These are phyloP conservation scores for Microtus pennsylvanicus DNA, from an alignment of 2,113 vertebrate species.

Conservation along the genomic window DNA sequence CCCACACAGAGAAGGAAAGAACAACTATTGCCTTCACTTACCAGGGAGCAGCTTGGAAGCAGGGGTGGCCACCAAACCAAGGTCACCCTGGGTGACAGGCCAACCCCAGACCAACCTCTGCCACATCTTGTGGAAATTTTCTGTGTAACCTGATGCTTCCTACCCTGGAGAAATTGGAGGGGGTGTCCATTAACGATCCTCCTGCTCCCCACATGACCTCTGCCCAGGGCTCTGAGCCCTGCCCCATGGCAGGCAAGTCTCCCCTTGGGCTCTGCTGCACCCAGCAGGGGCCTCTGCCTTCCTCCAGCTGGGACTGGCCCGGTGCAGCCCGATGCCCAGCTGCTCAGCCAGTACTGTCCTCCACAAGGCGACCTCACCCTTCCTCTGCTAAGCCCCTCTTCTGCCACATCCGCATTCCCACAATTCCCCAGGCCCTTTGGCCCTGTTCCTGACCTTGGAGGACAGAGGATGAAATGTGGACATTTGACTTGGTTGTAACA, in stretches of 20 bases:
- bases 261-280: slow-evolving; percentile 25
- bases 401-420: slow-evolving; percentile 53
- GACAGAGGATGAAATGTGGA: neutral
- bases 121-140: neutral
- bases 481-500: neutral
- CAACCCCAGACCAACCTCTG: neutral
- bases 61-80: neutral
- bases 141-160: slow-evolving; percentile 43
- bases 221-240: neutral
- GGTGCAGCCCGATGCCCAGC: slow-evolving; percentile 4
- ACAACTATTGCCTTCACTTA: accelerated
- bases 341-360: neutral
- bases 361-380: neutral
- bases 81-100: slow-evolving; percentile 38
- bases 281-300: neutral
- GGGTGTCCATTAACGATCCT: neutral
- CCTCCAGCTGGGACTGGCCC: slow-evolving; percentile 51
- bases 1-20: neutral
- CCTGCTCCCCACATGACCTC: neutral
- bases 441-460: neutral
- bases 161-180: neutral
- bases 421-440: neutral
- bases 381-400: neutral
- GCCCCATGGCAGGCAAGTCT: neutral
- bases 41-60: neutral